Evolutionary conservation across 2,113 vertebrate species (phyloP).

Genomic region (Pachypanchax playfairii): DNA sequence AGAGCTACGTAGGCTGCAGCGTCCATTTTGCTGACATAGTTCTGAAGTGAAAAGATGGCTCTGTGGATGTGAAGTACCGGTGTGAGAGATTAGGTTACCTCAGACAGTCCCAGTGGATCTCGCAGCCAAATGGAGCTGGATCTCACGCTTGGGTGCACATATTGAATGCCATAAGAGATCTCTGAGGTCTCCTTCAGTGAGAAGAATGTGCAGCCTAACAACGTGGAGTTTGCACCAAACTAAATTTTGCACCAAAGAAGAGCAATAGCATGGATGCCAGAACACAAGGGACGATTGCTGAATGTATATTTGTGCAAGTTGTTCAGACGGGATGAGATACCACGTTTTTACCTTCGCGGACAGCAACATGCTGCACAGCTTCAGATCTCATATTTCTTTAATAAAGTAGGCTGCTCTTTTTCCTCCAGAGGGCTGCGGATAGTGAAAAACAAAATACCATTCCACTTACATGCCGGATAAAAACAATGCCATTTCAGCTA

Average conservation of each 20-base stretch:
- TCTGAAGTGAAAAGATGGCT: slow-evolving; percentile 74
- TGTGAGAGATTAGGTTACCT: slow-evolving; percentile 81
- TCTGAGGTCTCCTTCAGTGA: slow-evolving; percentile 75
- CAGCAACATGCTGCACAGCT: slow-evolving; percentile 39
- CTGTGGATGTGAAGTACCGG: slow-evolving; percentile 69
- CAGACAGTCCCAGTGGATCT: slow-evolving; percentile 75
- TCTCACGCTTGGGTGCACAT: slow-evolving; percentile 79
- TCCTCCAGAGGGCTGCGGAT: slow-evolving; percentile 48
- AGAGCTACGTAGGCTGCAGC: slow-evolving; percentile 18
- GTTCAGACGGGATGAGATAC: slow-evolving; percentile 31
- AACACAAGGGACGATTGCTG: slow-evolving; percentile 35
- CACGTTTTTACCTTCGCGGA: slow-evolving; percentile 35
- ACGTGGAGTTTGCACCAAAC: slow-evolving; percentile 78
- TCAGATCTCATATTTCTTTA: slow-evolving; percentile 69
- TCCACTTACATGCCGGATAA: slow-evolving; percentile 55
- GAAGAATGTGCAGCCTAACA: slow-evolving; percentile 75
- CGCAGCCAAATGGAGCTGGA: slow-evolving; percentile 80
- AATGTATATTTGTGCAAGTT: slow-evolving; percentile 50
- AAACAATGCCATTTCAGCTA: slow-evolving; percentile 62
- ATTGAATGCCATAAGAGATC: slow-evolving; percentile 81
- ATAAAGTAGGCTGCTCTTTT: slow-evolving; percentile 57
- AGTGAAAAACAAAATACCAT: slow-evolving; percentile 55
- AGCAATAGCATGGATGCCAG: slow-evolving; percentile 55
- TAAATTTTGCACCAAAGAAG: slow-evolving; percentile 73
- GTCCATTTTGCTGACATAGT: slow-evolving; percentile 77